These are phyloP conservation scores for Saguinus midas DNA, from an alignment of 2,113 vertebrate species.

Conservation along the genomic window DNA sequence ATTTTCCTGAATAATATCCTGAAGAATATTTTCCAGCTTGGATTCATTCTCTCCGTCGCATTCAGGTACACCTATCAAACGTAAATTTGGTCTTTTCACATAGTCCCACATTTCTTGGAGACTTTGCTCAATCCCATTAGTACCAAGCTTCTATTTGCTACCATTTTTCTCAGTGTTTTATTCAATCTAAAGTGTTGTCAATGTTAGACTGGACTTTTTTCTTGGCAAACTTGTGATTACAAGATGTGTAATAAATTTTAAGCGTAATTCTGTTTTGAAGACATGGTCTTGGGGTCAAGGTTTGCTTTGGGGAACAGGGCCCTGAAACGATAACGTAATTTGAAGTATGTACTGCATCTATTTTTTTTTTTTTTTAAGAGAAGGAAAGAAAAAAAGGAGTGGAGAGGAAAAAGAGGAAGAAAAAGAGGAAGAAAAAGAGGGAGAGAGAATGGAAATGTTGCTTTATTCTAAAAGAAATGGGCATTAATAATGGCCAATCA, in stretches of 20 bases:
- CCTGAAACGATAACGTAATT: background rate
- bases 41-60: too few relatives aligned
- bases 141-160: background rate
- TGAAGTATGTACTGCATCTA: constrained; percentile 21
- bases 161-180: background rate
- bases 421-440: too few relatives aligned
- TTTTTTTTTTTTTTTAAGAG: background rate
- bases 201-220: background rate
- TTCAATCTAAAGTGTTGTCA: background rate
- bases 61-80: too few relatives aligned
- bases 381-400: too few relatives aligned
- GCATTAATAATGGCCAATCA: too few relatives aligned
- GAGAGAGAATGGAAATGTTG: too few relatives aligned
- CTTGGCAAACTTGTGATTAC: background rate
- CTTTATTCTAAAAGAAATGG: too few relatives aligned
- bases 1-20: too few relatives aligned
- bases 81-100: too few relatives aligned
- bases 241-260: constrained; percentile 20
- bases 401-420: too few relatives aligned
- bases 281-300: background rate
- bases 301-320: background rate
- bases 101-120: too few relatives aligned
- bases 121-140: background rate
- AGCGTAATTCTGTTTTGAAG: constrained; percentile 7
- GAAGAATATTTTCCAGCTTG: too few relatives aligned